A percentile compares a stretch with the other conserved stretches of the same genome.
Evolutionary conservation across 2,888 invertebrate genomes (phyloP).

Genomic region (Phania funesta): DNA sequence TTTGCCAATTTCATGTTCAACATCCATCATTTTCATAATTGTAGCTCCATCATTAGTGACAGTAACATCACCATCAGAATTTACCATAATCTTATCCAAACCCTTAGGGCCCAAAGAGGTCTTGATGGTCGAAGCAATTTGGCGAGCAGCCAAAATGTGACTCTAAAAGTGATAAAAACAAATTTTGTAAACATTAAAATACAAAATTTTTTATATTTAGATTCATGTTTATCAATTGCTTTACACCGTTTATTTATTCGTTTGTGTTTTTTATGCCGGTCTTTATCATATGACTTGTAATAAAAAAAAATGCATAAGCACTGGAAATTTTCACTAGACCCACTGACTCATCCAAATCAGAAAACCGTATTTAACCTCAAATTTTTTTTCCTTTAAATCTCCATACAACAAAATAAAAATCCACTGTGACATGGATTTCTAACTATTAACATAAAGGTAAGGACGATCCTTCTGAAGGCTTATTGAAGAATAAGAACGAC

Average conservation of each 20-base stretch:
- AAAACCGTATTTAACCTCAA: slow-evolving; percentile 75
- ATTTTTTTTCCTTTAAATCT: neutral
- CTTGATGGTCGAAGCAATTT: slow-evolving; percentile 92
- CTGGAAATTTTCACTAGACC: no score
- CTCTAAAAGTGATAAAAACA: slow-evolving; percentile 85
- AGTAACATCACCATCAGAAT: slow-evolving; percentile 97
- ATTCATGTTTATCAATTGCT: no score
- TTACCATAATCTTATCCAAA: slow-evolving; percentile 98
- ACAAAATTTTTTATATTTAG: no score
- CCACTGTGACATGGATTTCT: no score
- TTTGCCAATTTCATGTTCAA: slow-evolving; percentile 99
- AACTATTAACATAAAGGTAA: no score
- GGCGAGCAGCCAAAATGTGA: slow-evolving; percentile 97
- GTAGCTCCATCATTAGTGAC: slow-evolving; percentile 99
- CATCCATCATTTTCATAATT: slow-evolving; percentile 99
- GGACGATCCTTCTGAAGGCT: no score
- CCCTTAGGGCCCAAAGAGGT: slow-evolving; percentile 98
- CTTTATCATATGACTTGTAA: no score
- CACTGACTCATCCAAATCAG: neutral
- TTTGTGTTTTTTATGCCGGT: no score
- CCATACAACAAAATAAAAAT: no score
- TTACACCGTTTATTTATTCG: no score
- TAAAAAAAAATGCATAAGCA: no score
- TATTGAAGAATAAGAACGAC: neutral
- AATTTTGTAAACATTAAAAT: no score